These are phyloP conservation scores for Mustela lutreola DNA, from an alignment of 2,113 vertebrate species.

Conservation along the genomic window DNA sequence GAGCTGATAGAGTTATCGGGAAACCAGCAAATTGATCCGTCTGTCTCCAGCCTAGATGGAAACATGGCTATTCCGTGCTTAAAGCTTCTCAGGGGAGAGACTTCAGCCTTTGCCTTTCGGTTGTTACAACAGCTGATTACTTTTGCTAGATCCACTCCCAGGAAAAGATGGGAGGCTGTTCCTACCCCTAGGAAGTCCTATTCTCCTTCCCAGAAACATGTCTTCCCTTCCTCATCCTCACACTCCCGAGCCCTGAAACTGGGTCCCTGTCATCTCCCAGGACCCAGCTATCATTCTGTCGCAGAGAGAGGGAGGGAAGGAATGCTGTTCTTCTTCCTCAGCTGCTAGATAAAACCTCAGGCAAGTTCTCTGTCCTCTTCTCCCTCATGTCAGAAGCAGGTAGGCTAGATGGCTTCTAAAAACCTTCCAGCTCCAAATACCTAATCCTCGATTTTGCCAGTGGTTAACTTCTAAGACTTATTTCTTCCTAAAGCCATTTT, in stretches of 20 bases:
- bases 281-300: background rate
- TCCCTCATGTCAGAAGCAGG: background rate
- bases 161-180: background rate
- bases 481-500: conserved; percentile 45
- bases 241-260: background rate
- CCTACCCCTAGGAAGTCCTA: background rate
- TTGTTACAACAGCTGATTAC: background rate
- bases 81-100: background rate
- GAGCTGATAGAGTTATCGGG: background rate
- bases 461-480: conserved; percentile 31
- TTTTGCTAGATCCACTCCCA: background rate
- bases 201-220: background rate
- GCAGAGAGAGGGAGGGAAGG: background rate
- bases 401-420: background rate
- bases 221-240: background rate
- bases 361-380: background rate
- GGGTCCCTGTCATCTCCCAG: background rate
- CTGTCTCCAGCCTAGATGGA: background rate
- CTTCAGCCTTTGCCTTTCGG: background rate
- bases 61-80: background rate
- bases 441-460: background rate
- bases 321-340: background rate
- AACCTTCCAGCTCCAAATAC: background rate
- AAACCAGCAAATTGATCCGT: background rate
- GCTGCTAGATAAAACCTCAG: background rate